Percentiles rank a stretch among this genome's conserved stretches.
These are phyloP conservation scores for Sternotherus odoratus DNA, from an alignment of 2,797 vertebrate genomes.

Conservation along the genomic window DNA sequence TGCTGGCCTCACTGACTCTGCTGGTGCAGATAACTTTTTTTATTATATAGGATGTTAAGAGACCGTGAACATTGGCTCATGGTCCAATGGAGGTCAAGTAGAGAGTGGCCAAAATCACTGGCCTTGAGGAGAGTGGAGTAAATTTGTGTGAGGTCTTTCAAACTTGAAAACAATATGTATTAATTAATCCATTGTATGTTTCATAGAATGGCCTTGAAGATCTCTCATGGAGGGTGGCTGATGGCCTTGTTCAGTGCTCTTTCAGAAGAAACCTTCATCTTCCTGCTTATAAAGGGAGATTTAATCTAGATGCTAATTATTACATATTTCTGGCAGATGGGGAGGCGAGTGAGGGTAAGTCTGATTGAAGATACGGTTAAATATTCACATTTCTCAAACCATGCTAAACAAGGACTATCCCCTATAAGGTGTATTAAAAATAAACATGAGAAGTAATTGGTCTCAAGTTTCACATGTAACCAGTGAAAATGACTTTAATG, in stretches of 20 bases:
- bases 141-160: not conserved
- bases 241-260: slow-evolving; percentile 88
- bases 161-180: not conserved
- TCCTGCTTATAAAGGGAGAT: slow-evolving; percentile 75
- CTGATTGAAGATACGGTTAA: not conserved
- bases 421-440: not conserved
- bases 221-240: slow-evolving; percentile 82
- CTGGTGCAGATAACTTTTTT: not conserved
- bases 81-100: not conserved
- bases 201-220: slow-evolving; percentile 82
- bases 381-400: not conserved
- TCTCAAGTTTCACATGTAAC: not conserved
- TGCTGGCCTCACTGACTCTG: not conserved
- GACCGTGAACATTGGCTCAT: too few relatives aligned
- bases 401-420: not conserved
- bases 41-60: not conserved
- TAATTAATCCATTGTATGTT: slow-evolving; percentile 29
- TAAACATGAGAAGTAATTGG: not conserved
- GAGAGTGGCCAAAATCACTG: not conserved
- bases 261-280: slow-evolving; percentile 83
- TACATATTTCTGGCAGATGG: slow-evolving; percentile 90
- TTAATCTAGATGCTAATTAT: slow-evolving; percentile 84
- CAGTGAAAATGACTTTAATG: not conserved
- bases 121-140: not conserved
- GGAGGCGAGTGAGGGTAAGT: slow-evolving; percentile 80